These are phyloP conservation scores for Halisarca cf. caerulea DNA, from an alignment of 37 sponge, comb jelly and placozoan species.

Conservation along the genomic window DNA sequence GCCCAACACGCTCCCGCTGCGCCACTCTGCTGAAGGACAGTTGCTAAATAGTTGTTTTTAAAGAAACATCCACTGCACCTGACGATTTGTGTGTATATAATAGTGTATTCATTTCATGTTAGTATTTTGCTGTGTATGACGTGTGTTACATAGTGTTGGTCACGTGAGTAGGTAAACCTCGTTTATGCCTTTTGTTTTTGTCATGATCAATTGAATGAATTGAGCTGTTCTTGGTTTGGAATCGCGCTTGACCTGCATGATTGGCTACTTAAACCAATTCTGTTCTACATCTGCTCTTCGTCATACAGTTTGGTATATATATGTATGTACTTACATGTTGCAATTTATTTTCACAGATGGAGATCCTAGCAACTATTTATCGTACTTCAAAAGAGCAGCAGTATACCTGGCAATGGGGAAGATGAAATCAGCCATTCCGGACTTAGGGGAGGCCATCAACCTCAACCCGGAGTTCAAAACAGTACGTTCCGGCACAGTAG, in stretches of 20 bases:
- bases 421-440: constrained; percentile 85
- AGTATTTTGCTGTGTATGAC: no score
- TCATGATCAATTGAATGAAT: no score
- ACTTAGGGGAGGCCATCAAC: constrained; percentile 72
- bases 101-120: no score
- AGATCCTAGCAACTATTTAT: constrained; percentile 91
- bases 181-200: no score
- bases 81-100: no score
- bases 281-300: neutral
- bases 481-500: constrained; percentile 21
- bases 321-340: neutral
- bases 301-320: neutral
- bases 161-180: no score
- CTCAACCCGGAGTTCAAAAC: constrained; percentile 87
- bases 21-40: constrained; percentile 72
- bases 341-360: constrained; percentile 61
- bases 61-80: no score
- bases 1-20: constrained; percentile 94
- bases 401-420: constrained; percentile 95
- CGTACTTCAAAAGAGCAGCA: constrained; percentile 95
- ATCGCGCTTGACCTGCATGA: no score
- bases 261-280: no score
- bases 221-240: no score
- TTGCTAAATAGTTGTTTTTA: neutral
- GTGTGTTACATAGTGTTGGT: no score